Evolutionary conservation across 2,888 invertebrate species (phyloP), one percentile per base, ranked within the genome.

Genomic region (Octodonta nipae): DNA sequence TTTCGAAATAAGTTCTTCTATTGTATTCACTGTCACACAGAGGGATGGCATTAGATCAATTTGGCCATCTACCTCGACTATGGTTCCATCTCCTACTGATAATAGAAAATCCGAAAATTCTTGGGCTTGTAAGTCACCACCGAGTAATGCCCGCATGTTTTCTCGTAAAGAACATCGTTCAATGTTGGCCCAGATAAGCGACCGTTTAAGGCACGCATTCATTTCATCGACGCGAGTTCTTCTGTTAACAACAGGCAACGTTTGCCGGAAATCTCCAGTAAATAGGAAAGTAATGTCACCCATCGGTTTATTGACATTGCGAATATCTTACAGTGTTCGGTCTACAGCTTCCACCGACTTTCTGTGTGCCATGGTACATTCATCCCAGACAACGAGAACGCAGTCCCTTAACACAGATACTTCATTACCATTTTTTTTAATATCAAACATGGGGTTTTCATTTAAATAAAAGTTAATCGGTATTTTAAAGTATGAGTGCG

Each of bases 191-290:
- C 20, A 20, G 6, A 20, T 7, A 20, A 20, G 20, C n/a, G 20
- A 20, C 20, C 7, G n/a, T 20, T 20, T 35, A 3, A 40, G 13
- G 26, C 17, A 40, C 3, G 28, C 32, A 25, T 37, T 32, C 13
- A 40, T 28, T 12, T 35, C 35, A 13, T 28, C 29, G 14, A 32
- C 31, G 11, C 37, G 28, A 15, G 38, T 35, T 8, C 32, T 34
- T 28, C 30, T 7, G n/a, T 28, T 28, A 7, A 40, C 26, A 15
- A 38, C 33, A 13, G 39, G 39, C 11, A 39, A 24, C 10, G 27
- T 39, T 34, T 37, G 36, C 4, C 39, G 26, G 13, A 35, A 38
- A 13, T 39, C 40, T 20, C 40, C 37, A 1, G 31, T 30, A 2
- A 38, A 17, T 11, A 39, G 8, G 6, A 39, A 15, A n/a, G 28